Percentiles rank a stretch among this genome's conserved stretches.
Conservation (phyloP, 2,113 vertebrate genomes). For the Syrmaticus mikado region DNA sequence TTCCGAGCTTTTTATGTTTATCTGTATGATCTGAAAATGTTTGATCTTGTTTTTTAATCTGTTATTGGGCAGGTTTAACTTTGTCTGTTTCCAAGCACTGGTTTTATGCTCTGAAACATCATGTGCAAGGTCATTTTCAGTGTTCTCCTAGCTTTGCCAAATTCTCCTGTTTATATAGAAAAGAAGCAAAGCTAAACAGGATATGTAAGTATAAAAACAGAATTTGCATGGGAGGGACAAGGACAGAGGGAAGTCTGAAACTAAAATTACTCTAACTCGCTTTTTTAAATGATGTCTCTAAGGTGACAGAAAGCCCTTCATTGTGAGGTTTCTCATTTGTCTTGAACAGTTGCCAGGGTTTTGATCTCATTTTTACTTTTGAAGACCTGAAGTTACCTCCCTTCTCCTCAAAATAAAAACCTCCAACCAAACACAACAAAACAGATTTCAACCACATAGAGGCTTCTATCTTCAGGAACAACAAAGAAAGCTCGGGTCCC, state of each 20-base stretch:
- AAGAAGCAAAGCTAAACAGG: constrained; percentile 17
- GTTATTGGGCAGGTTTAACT: not conserved
- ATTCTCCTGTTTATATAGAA: not conserved
- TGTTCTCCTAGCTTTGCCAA: constrained; percentile 16
- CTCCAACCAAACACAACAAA: not conserved
- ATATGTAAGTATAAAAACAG: constrained; percentile 54
- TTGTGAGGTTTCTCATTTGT: constrained; percentile 42
- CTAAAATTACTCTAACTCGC: constrained; percentile 53
- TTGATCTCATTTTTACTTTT: constrained; percentile 40
- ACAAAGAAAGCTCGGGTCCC: not conserved
- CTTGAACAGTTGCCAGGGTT: constrained; percentile 44
- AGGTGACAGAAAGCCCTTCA: constrained; percentile 33
- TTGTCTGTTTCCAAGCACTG: not conserved
- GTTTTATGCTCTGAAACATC: not conserved
- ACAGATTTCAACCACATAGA: not conserved
- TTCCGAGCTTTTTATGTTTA: not conserved
- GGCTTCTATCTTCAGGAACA: not conserved
- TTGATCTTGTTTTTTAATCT: not conserved
- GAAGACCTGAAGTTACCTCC: constrained; percentile 39
- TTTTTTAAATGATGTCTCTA: constrained; percentile 51
- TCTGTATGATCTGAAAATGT: not conserved
- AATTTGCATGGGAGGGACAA: constrained; percentile 40
- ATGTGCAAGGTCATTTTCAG: not conserved
- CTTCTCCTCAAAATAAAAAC: constrained; percentile 28
- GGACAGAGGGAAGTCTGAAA: constrained; percentile 42